A percentile compares a stretch with the other conserved stretches of the same genome.
Evolutionary conservation across 2,888 invertebrate genomes (phyloP).

Genomic region (Metacarcinus magister): DNA sequence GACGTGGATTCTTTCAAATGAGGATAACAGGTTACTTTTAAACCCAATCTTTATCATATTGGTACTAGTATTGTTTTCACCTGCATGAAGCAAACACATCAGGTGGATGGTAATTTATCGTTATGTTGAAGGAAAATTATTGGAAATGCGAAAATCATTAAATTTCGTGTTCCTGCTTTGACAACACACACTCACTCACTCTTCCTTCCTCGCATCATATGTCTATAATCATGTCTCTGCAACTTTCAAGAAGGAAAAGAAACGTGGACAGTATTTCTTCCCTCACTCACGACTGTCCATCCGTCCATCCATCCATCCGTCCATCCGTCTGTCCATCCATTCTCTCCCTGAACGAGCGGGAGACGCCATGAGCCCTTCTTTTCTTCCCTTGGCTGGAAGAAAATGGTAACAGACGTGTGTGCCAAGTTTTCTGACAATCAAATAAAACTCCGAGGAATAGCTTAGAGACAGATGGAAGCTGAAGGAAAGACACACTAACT

Average conservation of each 20-base stretch:
- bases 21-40: not conserved
- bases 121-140: not conserved
- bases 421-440: not conserved
- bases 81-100: not conserved
- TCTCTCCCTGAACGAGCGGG: not conserved
- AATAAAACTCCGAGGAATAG: constrained; percentile 2
- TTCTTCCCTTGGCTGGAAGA: not conserved
- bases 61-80: not conserved
- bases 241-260: not conserved
- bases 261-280: not conserved
- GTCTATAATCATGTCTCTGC: not conserved
- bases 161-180: not conserved
- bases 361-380: not conserved
- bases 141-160: not conserved
- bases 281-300: not conserved
- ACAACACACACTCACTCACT: not conserved
- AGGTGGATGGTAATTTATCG: not conserved
- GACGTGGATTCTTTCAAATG: not conserved
- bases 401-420: not conserved
- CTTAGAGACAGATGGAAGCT: not conserved
- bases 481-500: not conserved
- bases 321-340: not conserved
- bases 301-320: not conserved
- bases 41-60: not conserved
- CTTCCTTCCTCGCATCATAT: not conserved